phyloP scores from a whole-genome alignment of 2,113 vertebrate genomes.

The Mormoops blainvillei region DNA sequence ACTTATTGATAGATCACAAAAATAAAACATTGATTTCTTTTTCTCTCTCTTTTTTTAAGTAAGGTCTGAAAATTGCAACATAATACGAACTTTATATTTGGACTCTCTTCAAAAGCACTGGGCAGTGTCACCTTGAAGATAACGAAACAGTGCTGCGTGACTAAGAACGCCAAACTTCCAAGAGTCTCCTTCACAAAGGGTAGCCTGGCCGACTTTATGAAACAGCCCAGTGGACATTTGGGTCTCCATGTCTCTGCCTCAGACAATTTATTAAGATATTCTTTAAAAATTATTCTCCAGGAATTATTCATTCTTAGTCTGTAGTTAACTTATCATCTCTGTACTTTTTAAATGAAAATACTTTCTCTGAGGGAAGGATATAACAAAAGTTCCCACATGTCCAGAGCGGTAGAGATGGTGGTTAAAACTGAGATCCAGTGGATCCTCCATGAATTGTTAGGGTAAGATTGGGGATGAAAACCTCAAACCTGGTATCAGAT shows the following conservation, averaged over 20 bases:
- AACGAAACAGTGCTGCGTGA: slow-evolving; percentile 67
- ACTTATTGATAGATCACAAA: slow-evolving; percentile 68
- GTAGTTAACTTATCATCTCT: neutral
- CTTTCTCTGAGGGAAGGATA: neutral
- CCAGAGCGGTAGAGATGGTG: neutral
- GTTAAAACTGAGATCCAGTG: neutral
- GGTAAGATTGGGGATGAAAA: neutral
- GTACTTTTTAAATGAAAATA: neutral
- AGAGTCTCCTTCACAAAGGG: slow-evolving; percentile 72
- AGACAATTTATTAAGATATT: slow-evolving; percentile 68
- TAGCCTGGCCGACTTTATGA: slow-evolving; percentile 72
- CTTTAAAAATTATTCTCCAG: slow-evolving; percentile 49
- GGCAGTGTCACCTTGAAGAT: slow-evolving; percentile 71
- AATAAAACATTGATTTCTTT: slow-evolving; percentile 59
- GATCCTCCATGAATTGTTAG: neutral
- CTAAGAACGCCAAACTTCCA: slow-evolving; percentile 52
- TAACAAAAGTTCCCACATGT: neutral
- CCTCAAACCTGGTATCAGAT: neutral
- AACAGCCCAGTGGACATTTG: slow-evolving; percentile 70
- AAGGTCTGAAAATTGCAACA: slow-evolving; percentile 71
- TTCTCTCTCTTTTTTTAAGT: slow-evolving; percentile 36
- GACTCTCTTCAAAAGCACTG: slow-evolving; percentile 71
- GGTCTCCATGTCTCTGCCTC: slow-evolving; percentile 68
- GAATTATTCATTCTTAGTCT: slow-evolving; percentile 53
- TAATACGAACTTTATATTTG: slow-evolving; percentile 76